These are phyloP conservation scores for Synergus gifuensis DNA, from an alignment of 2,888 invertebrate species.

Conservation along the genomic window DNA sequence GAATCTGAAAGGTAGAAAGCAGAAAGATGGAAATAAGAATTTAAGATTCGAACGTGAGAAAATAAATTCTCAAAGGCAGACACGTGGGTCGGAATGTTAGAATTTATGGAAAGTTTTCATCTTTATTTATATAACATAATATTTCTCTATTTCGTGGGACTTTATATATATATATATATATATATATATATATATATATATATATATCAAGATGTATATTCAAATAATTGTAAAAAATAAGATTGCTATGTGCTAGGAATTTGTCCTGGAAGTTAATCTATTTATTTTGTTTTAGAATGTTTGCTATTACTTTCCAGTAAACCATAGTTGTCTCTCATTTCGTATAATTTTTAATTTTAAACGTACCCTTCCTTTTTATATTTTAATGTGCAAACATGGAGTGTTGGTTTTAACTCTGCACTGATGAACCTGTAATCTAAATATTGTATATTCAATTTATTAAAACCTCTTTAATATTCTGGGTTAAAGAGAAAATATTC, in stretches of 20 bases:
- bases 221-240: not conserved
- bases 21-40: conserved; percentile 12
- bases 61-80: not conserved
- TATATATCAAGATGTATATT: not conserved
- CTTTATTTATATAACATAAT: not conserved
- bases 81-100: not conserved
- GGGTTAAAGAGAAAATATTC: too few species aligned
- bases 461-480: not conserved
- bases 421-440: not conserved
- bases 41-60: not conserved
- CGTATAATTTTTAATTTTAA: not conserved
- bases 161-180: not conserved
- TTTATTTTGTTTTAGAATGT: not conserved
- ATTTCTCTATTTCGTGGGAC: not conserved
- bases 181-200: not conserved
- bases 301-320: not conserved
- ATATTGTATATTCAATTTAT: not conserved
- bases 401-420: not conserved
- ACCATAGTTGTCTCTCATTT: not conserved
- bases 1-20: not conserved
- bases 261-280: too few species aligned
- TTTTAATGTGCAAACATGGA: not conserved
- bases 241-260: not conserved
- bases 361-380: not conserved
- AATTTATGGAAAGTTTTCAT: not conserved